Percentiles rank a stretch among this genome's conserved stretches.
phyloP scores from a whole-genome alignment of 2,888 invertebrate genomes.

The Tineola bisselliella region DNA sequence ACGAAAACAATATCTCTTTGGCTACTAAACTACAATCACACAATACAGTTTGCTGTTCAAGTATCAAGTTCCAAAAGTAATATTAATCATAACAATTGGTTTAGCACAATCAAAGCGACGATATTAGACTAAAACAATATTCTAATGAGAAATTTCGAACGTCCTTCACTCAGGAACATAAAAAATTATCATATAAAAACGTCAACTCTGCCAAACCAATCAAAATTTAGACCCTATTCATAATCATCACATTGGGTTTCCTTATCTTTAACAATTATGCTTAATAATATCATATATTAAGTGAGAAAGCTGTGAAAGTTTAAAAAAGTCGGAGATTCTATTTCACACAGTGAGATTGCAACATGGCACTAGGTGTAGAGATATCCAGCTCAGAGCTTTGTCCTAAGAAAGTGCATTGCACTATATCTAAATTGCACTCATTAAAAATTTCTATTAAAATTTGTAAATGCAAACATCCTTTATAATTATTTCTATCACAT shows the following conservation, averaged over 20 bases:
- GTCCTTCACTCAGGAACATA: background rate
- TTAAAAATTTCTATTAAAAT: slow-evolving; percentile 20
- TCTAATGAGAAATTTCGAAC: background rate
- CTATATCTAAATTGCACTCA: slow-evolving; percentile 40
- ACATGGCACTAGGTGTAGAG: background rate
- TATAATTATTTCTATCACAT: slow-evolving; percentile 15
- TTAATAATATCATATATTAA: background rate
- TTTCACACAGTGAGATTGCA: background rate
- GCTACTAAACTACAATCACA: slow-evolving; percentile 8
- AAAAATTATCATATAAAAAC: slow-evolving; percentile 15
- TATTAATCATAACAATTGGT: slow-evolving; percentile 6
- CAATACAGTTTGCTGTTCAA: slow-evolving; percentile 9
- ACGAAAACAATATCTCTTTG: background rate
- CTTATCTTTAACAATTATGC: slow-evolving; percentile 26
- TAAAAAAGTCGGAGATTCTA: background rate
- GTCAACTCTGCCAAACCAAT: slow-evolving; percentile 48
- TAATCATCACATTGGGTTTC: slow-evolving; percentile 60
- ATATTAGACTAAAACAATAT: slow-evolving; percentile 2
- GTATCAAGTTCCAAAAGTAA: background rate
- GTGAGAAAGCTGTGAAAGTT: background rate
- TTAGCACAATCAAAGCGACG: slow-evolving; percentile 11
- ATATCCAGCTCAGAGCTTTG: background rate
- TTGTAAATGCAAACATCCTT: slow-evolving; percentile 17
- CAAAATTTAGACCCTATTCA: slow-evolving; percentile 54
- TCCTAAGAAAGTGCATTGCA: background rate